Percentiles rank a stretch among this genome's conserved stretches.
Conservation (phyloP, 2,797 vertebrate species). For the Brachyrhaphis roseni region DNA sequence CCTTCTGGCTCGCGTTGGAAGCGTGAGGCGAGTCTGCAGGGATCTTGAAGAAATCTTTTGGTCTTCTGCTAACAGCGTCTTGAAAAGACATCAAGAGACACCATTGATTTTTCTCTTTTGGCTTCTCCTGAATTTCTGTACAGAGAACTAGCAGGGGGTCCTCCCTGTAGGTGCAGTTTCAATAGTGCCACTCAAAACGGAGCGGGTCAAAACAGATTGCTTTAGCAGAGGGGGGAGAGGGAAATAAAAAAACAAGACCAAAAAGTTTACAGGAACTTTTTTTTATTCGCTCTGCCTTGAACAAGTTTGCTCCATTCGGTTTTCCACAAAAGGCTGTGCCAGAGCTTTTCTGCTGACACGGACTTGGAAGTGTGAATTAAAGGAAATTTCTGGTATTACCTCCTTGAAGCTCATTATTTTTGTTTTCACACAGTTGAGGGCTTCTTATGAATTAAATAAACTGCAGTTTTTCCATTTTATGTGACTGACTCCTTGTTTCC, state of each 20-base stretch:
- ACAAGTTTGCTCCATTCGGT: constrained; percentile 48
- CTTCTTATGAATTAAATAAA: background rate
- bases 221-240: constrained; percentile 50
- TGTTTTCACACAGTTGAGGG: constrained; percentile 5
- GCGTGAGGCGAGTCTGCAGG: constrained; percentile 74
- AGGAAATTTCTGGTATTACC: constrained; percentile 25
- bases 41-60: constrained; percentile 76
- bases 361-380: constrained; percentile 53
- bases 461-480: background rate
- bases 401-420: constrained; percentile 1
- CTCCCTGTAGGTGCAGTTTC: constrained; percentile 76
- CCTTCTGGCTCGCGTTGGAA: constrained; percentile 69
- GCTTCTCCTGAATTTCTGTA: constrained; percentile 73
- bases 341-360: constrained; percentile 33
- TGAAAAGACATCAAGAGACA: constrained; percentile 82
- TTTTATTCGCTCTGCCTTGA: constrained; percentile 45
- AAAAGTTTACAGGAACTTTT: constrained; percentile 76
- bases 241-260: constrained; percentile 40
- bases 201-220: constrained; percentile 76
- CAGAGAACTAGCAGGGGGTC: constrained; percentile 81
- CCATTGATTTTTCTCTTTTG: constrained; percentile 81
- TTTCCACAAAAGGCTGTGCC: constrained; percentile 42
- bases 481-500: constrained; percentile 7
- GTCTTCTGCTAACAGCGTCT: constrained; percentile 76
- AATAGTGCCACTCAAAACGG: constrained; percentile 74